These are phyloP conservation scores for Papilio glaucus DNA, from an alignment of 1,140 invertebrate species.

Conservation along the genomic window DNA sequence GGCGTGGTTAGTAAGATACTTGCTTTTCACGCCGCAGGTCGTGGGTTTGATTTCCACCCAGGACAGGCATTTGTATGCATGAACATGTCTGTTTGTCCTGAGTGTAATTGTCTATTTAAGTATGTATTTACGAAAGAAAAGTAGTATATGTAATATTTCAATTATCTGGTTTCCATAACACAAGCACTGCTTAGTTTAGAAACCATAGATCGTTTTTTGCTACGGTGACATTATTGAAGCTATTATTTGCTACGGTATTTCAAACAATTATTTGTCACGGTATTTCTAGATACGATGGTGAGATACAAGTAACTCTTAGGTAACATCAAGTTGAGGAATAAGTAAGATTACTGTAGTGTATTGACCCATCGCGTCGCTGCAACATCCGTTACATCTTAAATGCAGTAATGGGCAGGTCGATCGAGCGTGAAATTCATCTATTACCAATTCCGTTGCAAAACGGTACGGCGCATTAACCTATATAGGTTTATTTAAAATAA, in stretches of 20 bases:
- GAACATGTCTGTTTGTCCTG: too few species aligned
- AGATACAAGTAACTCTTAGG: conserved; percentile 21
- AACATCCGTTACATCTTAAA: conserved; percentile 25
- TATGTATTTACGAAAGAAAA: too few species aligned
- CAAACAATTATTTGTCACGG: background rate
- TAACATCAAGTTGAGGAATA: conserved; percentile 29
- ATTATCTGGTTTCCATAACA: too few species aligned
- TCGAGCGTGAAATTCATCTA: conserved; percentile 28
- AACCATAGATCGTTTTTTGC: background rate
- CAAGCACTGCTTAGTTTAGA: too few species aligned
- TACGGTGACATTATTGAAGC: background rate
- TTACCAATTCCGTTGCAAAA: conserved; percentile 28
- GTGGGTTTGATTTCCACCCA: too few species aligned
- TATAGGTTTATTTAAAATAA: background rate
- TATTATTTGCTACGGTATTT: background rate
- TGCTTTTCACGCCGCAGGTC: too few species aligned
- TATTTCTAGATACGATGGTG: conserved; percentile 7
- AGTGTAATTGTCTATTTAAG: too few species aligned
- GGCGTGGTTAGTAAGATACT: too few species aligned
- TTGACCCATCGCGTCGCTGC: conserved; percentile 19
- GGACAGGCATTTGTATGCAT: too few species aligned
- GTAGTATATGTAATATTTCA: too few species aligned
- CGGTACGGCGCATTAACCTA: background rate
- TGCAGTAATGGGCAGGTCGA: conserved; percentile 14
- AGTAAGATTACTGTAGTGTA: conserved; percentile 1